Conservation (phyloP, 2,888 invertebrate genomes). For the Lepidocyrtinus sp. region DNA sequence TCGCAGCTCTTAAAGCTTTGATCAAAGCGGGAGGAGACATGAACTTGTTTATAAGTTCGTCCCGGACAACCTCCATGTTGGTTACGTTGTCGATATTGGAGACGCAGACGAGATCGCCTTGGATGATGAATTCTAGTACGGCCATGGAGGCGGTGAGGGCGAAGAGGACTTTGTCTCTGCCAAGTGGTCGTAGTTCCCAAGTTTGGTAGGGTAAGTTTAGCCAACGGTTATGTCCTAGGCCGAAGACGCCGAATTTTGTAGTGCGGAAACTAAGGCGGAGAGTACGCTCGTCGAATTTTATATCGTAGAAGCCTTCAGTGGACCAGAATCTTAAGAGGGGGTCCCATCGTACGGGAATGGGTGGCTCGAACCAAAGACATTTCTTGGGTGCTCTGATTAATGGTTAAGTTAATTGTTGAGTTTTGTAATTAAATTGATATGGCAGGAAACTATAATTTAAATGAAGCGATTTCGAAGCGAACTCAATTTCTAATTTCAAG, state of each 20-base stretch:
- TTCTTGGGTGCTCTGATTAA: constrained; percentile 78
- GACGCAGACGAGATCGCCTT: constrained; percentile 74
- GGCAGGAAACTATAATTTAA: too few species aligned
- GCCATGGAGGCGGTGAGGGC: constrained; percentile 65
- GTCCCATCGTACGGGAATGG: constrained; percentile 81
- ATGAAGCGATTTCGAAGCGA: constrained; percentile 34
- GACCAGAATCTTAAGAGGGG: constrained; percentile 78
- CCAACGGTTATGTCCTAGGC: constrained; percentile 82
- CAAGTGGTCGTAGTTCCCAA: constrained; percentile 85
- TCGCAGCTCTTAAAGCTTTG: constrained; percentile 75
- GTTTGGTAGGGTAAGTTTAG: constrained; percentile 88
- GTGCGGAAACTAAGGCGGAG: constrained; percentile 77
- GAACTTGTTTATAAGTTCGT: constrained; percentile 76
- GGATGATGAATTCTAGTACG: constrained; percentile 65
- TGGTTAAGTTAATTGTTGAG: too few species aligned
- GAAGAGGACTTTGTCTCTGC: constrained; percentile 62
- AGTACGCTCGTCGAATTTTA: constrained; percentile 88
- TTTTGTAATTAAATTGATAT: constrained; percentile 9
- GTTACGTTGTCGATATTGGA: constrained; percentile 78
- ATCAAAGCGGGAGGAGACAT: constrained; percentile 78
- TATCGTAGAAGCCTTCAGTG: constrained; percentile 82
- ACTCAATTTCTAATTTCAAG: constrained; percentile 60
- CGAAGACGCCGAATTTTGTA: constrained; percentile 81
- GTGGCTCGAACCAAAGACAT: constrained; percentile 86
- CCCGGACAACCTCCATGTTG: constrained; percentile 77